Evolutionary conservation across 2,888 invertebrate species (phyloP), one percentile per base, ranked within the genome.

Genomic region (Pycnomerus fuliginosus): DNA sequence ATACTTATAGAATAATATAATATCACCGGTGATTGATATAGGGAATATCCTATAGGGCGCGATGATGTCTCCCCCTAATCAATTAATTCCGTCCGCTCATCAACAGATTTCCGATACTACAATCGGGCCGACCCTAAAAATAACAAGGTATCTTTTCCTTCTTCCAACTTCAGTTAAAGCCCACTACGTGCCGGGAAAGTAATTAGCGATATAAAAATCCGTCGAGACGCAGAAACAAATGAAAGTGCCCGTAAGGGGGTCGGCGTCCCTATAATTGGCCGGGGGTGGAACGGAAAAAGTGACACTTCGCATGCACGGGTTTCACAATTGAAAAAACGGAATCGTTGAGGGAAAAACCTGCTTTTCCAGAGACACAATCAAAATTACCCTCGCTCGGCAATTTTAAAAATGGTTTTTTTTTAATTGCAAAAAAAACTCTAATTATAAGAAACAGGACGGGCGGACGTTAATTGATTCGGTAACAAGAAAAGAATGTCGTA

Each of bases 141-240:
- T 34, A 41, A 41, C 34, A 34, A 42, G 32, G 17, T 15, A 36
- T 17, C 34, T 24, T 10, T 32, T 48, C 51, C 41, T 39, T 48
- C 47, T 48, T 52, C 52, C n/a, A n/a, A n/a, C n/a, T n/a, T n/a
- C 52, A 48, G 52, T 54, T 47, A 50, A 53, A 39, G 14, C 39
- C 25, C 40, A 20, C 52, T 63, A 71, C 71, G 71, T 71, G 71
- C 68, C 63, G 40, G 59, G 68, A 71, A 73, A 71, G 69, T 72
- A 74, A 73, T 73, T 73, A 73, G 70, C 45, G 66, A 67, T 66
- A 71, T 72, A 73, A 73, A 74, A 74, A 73, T 72, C 72, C 70
- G 68, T 61, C 66, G 70, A 68, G 70, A 68, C 66, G 58, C 55
- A 56, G 64, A 66, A 68, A 68, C 69, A 68, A 70, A 71, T 70